Conservation (phyloP, 1,140 invertebrate genomes). For the Diuraphis noxia region DNA sequence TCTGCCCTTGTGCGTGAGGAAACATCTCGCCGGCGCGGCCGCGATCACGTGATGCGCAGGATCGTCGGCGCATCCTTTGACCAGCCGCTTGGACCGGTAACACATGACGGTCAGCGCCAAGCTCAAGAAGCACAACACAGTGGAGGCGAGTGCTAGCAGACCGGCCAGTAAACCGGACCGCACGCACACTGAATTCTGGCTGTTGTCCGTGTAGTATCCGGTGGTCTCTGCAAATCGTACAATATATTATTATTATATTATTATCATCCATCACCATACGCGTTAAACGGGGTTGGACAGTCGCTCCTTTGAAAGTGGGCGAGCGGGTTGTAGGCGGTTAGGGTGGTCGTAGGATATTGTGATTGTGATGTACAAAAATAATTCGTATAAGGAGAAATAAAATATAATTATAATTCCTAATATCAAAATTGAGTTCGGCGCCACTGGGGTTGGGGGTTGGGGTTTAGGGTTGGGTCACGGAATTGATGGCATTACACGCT, state of each 20-base stretch:
- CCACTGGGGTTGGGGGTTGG: no score
- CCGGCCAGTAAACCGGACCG: conserved; percentile 76
- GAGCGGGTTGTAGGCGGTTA: no score
- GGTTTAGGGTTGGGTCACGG: no score
- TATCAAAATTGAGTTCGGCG: no score
- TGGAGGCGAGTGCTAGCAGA: conserved; percentile 71
- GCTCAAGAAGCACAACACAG: conserved; percentile 70
- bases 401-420: no score
- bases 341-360: no score
- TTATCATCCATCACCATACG: not conserved
- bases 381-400: no score
- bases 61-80: conserved; percentile 60
- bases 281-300: no score
- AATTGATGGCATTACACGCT: no score
- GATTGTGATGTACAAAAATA: no score
- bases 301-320: no score
- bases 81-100: conserved; percentile 67
- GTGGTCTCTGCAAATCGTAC: conserved; percentile 58
- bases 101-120: conserved; percentile 74
- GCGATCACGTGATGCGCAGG: conserved; percentile 58
- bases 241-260: not conserved
- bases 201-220: conserved; percentile 61
- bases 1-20: conserved; percentile 73
- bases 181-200: conserved; percentile 68
- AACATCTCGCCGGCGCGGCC: conserved; percentile 61